Base-by-base conservation (phyloP, 1,140 invertebrate species). In the Pseudobourletiella spinata region DNA sequence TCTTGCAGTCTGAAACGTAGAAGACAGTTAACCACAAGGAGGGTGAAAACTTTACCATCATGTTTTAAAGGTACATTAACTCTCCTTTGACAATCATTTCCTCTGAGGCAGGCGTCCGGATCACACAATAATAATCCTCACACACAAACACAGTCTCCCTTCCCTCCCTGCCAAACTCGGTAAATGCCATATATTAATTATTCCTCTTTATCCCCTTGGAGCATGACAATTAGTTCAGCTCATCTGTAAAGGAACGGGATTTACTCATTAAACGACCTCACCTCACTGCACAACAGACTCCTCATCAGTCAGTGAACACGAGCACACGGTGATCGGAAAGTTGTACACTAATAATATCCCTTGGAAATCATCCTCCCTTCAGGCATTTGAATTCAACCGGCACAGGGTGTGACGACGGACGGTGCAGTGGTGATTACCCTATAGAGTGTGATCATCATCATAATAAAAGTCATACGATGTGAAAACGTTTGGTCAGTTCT, bases 21-120 rank as follows among this genome's bases (percentile, higher is more conserved):
- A 48, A 11, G 14, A 48, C 44, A 48, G 6, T 48, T 6, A 48
- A 48, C 11, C 32, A 39, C 32, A 48, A 6, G 6, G 6, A 6
- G 11, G 4, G 18, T 6, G 6, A 6, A 48, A 48, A 15, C 44
- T 22, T 22, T 15, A 48, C n/a, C 11, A 39, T 39, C 35, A 48
- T 11, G 44, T 22, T 48, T 48, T 39, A 22, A 11, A 48, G 44
- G 44, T 11, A 18, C 44, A 48, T 48, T 48, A 48, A 48, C 44
- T 48, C 44, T 18, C 8, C 44, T 48, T 48, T 18, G 44, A 22
- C 44, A 48, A 8, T 48, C 44, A 48, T 48, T 48, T 48, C 44
- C 44, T 48, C 44, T 48, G 18, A 48, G 6, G 20, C 22, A 6
- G 6, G 11, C 18, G 44, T 48, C 44, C 44, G 20, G 11, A 39